These are phyloP conservation scores for Geotrupes spiniger DNA, from an alignment of 2,888 invertebrate genomes.

Conservation along the genomic window DNA sequence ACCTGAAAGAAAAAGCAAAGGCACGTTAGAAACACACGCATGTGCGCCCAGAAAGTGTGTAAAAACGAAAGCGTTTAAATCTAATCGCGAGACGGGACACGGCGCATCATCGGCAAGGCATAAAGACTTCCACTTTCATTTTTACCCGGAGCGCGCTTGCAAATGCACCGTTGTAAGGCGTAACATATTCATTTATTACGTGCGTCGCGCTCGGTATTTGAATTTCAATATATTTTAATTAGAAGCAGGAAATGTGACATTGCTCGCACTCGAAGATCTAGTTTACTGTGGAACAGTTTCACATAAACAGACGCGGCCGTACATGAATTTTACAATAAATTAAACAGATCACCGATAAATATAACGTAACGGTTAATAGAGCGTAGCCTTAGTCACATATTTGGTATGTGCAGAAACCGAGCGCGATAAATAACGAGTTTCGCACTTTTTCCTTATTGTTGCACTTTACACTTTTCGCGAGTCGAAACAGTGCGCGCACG, in stretches of 20 bases:
- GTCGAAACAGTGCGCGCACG: background rate
- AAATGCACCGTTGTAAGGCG: constrained; percentile 8
- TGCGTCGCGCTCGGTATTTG: constrained; percentile 9
- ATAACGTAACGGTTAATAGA: constrained; percentile 13
- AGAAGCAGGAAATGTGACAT: constrained; percentile 7
- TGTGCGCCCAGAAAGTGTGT: no score
- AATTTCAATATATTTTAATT: constrained; percentile 8
- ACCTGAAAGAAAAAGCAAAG: no score
- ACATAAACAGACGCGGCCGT: constrained; percentile 3
- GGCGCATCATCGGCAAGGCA: background rate
- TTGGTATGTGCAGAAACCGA: constrained; percentile 10
- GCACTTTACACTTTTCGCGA: background rate
- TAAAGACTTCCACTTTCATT: constrained; percentile 1
- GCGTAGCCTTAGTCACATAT: constrained; percentile 9
- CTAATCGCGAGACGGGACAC: background rate
- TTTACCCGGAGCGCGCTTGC: background rate
- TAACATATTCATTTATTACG: constrained; percentile 13
- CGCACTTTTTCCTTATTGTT: background rate
- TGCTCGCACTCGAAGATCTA: constrained; percentile 6
- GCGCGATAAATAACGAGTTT: constrained; percentile 7
- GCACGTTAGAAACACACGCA: no score
- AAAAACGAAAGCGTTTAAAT: no score
- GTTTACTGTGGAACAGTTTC: background rate
- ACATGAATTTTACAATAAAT: constrained; percentile 10
- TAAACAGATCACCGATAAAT: constrained; percentile 14